phyloP scores from a whole-genome alignment of 2,113 vertebrate species.

The Brachyhypopomus occidentalis region DNA sequence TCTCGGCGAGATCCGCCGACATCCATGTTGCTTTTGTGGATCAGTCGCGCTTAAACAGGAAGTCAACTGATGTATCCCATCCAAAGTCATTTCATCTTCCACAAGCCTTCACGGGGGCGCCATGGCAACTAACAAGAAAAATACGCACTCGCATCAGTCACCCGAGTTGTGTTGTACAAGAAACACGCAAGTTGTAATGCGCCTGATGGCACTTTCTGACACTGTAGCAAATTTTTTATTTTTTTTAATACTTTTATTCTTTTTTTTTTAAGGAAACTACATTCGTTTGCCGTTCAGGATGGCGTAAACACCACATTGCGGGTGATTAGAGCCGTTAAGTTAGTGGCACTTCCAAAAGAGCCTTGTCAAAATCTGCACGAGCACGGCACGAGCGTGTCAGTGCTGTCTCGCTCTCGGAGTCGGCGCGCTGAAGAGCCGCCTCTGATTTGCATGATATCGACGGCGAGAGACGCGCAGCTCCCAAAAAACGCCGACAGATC shows the following conservation, averaged over 20 bases:
- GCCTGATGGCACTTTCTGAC: not conserved
- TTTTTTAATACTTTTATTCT: not conserved
- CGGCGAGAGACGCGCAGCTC: constrained; percentile 74
- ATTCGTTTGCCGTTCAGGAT: constrained; percentile 57
- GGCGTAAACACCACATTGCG: constrained; percentile 74
- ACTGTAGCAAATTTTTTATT: constrained; percentile 52
- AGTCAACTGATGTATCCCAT: constrained; percentile 9
- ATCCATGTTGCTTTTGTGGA: constrained; percentile 17
- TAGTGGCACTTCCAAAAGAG: constrained; percentile 76
- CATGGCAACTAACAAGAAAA: constrained; percentile 17
- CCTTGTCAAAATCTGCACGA: constrained; percentile 79
- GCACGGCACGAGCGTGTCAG: constrained; percentile 76
- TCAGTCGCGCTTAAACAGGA: constrained; percentile 13
- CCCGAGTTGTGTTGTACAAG: not conserved
- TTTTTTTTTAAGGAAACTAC: constrained; percentile 57
- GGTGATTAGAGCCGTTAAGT: constrained; percentile 80
- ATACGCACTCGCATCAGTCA: not conserved
- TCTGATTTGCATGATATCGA: constrained; percentile 82
- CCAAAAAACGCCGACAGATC: constrained; percentile 76
- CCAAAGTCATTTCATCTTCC: constrained; percentile 2
- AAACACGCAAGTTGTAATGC: constrained; percentile 8
- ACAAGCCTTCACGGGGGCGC: no score
- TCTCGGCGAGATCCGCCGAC: constrained; percentile 10
- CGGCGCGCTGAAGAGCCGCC: constrained; percentile 62
- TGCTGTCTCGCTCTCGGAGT: constrained; percentile 75